Evolutionary conservation across 2,113 vertebrate genomes (phyloP), one percentile per base, ranked within the genome.

Genomic region (Cyprinodon brontotheroides): DNA sequence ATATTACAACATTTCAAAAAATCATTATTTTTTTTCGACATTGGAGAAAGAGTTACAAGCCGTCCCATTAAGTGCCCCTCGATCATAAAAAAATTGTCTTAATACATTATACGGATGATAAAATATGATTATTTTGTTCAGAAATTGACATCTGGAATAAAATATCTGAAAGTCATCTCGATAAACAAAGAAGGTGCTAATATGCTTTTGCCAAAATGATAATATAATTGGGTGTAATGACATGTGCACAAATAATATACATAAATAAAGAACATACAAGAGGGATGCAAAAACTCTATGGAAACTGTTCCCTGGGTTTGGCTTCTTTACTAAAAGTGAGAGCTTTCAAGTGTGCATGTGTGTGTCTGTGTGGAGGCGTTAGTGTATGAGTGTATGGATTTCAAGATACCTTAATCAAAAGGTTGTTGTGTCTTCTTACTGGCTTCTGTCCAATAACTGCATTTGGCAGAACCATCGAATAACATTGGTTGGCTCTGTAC

Each of bases 1-100:
- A 94, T 94, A 94, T 95, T 95, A 95, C 95, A 96, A 94, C 94
- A 93, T 95, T 94, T 94, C 93, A 91, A 92, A 95, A 94, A 84
- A 91, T 88, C 78, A 81, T 92, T 95, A 95, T 90, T 94, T 86
- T 72, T 81, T 92, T 95, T 95, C 91, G 94, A 95, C 90, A 97
- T 87, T 96, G 96, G 96, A 96, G 95, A 95, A 94, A 87, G 69
- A 79, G 84, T 92, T 91, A 91, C 91, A 94, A 89, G 89, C 87
- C 90, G 87, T 78, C 86, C 92, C 78, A 88, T 57, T 20, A 93
- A 92, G 93, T 89, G 92, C 88, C 88, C 89, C 90, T 90, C 91
- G 81, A 79, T 92, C 89, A 91, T 91, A 90, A 92, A 89, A 90
- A 57, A 57, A 9, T 29, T 68, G 79, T 87, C 87, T 90, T 89